A percentile compares a stretch with the other conserved stretches of the same genome.
These are phyloP conservation scores for Bucco capensis DNA, from an alignment of 2,113 vertebrate genomes.

Conservation along the genomic window DNA sequence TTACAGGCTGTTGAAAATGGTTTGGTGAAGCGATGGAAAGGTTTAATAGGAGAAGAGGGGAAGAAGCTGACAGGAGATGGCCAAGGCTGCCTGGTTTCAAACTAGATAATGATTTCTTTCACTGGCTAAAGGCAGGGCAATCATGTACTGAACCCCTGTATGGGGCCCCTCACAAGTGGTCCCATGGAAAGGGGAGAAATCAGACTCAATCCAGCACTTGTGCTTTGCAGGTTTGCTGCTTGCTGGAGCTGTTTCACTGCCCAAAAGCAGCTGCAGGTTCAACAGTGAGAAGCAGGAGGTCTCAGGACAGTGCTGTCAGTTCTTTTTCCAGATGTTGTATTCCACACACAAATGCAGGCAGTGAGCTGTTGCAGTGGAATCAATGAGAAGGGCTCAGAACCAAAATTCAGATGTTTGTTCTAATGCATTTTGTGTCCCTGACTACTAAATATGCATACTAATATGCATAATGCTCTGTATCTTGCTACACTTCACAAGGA, in stretches of 20 bases:
- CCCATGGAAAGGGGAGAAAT: neutral
- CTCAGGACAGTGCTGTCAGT: rapidly evolving
- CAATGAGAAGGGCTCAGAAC: neutral
- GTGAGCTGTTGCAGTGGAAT: neutral
- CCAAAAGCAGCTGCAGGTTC: neutral
- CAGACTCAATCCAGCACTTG: neutral
- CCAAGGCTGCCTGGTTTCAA: neutral
- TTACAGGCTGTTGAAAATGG: neutral
- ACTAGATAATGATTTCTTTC: neutral
- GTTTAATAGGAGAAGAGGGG: neutral
- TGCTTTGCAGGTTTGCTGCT: neutral
- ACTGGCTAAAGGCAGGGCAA: neutral
- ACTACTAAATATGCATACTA: neutral
- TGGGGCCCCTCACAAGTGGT: neutral
- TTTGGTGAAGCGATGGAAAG: neutral
- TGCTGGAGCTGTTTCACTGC: neutral
- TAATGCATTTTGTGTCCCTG: neutral
- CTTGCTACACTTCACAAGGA: neutral
- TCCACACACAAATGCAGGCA: neutral
- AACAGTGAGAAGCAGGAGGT: neutral
- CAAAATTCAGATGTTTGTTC: neutral
- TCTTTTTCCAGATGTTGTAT: neutral
- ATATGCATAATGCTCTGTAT: neutral
- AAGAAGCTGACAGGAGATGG: neutral
- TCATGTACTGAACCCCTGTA: neutral